Evolutionary conservation across 2,797 vertebrate species (phyloP).

Genomic region (Erethizon dorsatum): DNA sequence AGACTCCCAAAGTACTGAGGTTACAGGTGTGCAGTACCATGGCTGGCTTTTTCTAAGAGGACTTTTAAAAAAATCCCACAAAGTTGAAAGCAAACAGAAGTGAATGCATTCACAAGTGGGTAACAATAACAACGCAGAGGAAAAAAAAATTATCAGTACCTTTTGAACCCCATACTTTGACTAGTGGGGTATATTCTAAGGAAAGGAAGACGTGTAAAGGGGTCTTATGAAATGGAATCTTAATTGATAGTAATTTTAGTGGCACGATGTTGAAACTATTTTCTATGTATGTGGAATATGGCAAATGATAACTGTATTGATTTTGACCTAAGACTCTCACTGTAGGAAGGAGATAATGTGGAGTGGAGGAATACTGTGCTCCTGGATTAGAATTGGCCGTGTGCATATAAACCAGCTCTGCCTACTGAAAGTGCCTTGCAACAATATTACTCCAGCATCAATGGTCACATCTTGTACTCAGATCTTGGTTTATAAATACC

Average conservation of each 20-base stretch:
- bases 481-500: conserved; percentile 46
- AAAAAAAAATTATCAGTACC: not conserved
- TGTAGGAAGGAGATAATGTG: not conserved
- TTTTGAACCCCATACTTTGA: not conserved
- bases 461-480: not conserved
- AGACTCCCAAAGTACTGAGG: not conserved
- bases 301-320: not conserved
- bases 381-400: not conserved
- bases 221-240: not conserved
- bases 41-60: not conserved
- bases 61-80: not conserved
- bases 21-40: not conserved
- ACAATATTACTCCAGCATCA: not conserved
- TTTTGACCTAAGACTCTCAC: not conserved
- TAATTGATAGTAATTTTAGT: not conserved
- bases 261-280: not conserved
- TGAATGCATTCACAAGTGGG: not conserved
- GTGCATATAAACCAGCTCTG: not conserved
- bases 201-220: not conserved
- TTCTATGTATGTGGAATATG: not conserved
- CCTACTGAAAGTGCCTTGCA: not conserved
- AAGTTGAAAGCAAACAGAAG: not conserved
- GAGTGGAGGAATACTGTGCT: not conserved
- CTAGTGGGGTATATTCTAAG: not conserved
- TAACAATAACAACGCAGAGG: not conserved